Base-by-base conservation (phyloP, 2,888 invertebrate species). In the Platypus cylindrus region DNA sequence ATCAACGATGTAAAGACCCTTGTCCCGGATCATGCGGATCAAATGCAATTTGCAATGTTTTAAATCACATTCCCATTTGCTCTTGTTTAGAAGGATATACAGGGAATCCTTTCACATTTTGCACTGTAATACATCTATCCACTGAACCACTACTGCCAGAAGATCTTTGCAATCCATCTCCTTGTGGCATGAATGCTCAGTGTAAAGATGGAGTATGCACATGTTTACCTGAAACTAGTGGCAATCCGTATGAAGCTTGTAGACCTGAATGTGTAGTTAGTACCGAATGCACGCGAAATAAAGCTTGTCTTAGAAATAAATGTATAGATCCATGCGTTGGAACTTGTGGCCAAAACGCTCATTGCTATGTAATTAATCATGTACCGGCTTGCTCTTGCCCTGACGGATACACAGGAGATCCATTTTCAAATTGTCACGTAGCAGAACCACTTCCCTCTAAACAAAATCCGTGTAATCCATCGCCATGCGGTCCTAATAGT, bases 21-120 rank as follows among this genome's bases (percentile, higher is more conserved):
- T 87, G 86, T 46, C 75, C 78, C 9, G 83, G 84, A 7, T 83
- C 84, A 0, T 86, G 86, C 50, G 85, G 85, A 11, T 67, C 78
- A 11, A 79, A 82, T 53, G 81, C 83, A 3, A 72, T 74, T 47
- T 86, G 86, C 48, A 77, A 78, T 45, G 79, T 85, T 5, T 58
- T 79, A 16, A 83, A 82, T 55, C 85, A 86, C 56, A 71, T 81
- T 22, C 83, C 85, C n/a, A 75, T 81, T 25, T 84, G 84, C 55
- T 75, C 76, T 2, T 84, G 84, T 51, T 71, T 75, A 44, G 74
- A 75, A 41, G 78, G 78, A 17, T 78, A 71, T 49, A 78, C 77
- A 1, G 84, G 84, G n/a, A 81, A 86, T 71, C 81, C 86, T 20
- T 83, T 85, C 51, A 71, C 73, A 12, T 75, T 78, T 50, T 85